phyloP scores from a whole-genome alignment of 2,888 invertebrate species.

The Cremastinae sp. region DNA sequence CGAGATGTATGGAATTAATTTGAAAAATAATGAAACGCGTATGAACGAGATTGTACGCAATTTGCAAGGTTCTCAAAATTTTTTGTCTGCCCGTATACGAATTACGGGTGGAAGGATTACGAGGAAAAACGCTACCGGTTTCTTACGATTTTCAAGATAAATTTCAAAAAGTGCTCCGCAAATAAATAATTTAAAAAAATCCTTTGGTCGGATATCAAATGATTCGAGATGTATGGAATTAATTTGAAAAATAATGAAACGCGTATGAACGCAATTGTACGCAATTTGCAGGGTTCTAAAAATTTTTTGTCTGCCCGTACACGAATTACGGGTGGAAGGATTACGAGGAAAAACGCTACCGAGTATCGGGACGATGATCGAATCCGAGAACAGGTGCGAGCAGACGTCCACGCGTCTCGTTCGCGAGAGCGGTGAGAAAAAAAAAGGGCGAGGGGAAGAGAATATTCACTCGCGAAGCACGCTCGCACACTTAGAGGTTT shows the following conservation, averaged over 20 bases:
- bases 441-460: slow-evolving; percentile 4
- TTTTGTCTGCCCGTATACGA: slow-evolving; percentile 16
- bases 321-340: slow-evolving; percentile 10
- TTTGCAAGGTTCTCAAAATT: slow-evolving; percentile 6
- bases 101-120: slow-evolving; percentile 28
- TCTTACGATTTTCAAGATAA: no score
- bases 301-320: slow-evolving; percentile 25
- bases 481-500: slow-evolving; percentile 19
- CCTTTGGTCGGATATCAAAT: no score
- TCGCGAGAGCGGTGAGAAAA: slow-evolving; percentile 1
- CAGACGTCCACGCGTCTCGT: slow-evolving; percentile 19
- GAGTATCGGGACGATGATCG: slow-evolving; percentile 53
- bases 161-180: no score
- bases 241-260: no score
- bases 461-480: slow-evolving; percentile 19
- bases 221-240: no score
- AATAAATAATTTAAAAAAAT: no score
- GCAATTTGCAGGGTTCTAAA: not conserved
- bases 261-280: no score
- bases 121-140: slow-evolving; percentile 45
- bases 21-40: no score
- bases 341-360: slow-evolving; percentile 49
- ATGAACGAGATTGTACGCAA: no score
- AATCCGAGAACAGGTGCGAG: slow-evolving; percentile 54
- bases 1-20: no score